Evolutionary conservation across 2,888 invertebrate genomes (phyloP), one percentile per base, ranked within the genome.

Genomic region (Esperia sulphurella): DNA sequence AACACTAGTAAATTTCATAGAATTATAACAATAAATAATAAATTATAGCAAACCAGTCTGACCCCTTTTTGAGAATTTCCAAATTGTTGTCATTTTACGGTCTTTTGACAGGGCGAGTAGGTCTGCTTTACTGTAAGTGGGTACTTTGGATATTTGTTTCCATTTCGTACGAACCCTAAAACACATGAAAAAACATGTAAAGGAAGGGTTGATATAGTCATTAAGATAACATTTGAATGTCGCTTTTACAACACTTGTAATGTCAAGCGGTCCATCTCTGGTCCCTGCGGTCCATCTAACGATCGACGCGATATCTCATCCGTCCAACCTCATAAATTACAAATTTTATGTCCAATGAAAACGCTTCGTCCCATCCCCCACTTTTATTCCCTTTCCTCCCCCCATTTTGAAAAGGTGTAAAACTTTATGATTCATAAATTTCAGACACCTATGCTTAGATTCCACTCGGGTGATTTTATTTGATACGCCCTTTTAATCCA

Each of bases 261-360:
- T 50, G 41, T 31, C 52, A 57, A 53, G 55, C 53, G 55, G 21
- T 21, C 21, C 21, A 21, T 21, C 21, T 21, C 3, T 21, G 21
- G 57, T 52, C 51, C 53, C 41, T 8, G 40, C 35, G 51, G 52
- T 52, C 47, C 51, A 50, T 46, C 52, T 45, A 52, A 52, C 53
- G 49, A 42, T 45, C 41, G 31, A n/a, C 21, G 14, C 39, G 31
- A 43, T 48, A 46, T 47, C 46, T 46, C 50, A 44, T 44, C 45
- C 45, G 42, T 42, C 47, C 58, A 54, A 56, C 53, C 59, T 64
- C 61, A 75, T 83, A 83, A 83, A 81, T 83, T 71, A 74, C 68
- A 69, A 75, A 79, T 77, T 79, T 79, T 76, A 81, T 71, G 64
- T 65, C 66, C 66, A 53, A 65, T 70, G 65, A 68, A 69, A 65